Evolutionary conservation across 2,888 invertebrate species (phyloP), one percentile per base, ranked within the genome.

Genomic region (Cyclophora albipunctata): DNA sequence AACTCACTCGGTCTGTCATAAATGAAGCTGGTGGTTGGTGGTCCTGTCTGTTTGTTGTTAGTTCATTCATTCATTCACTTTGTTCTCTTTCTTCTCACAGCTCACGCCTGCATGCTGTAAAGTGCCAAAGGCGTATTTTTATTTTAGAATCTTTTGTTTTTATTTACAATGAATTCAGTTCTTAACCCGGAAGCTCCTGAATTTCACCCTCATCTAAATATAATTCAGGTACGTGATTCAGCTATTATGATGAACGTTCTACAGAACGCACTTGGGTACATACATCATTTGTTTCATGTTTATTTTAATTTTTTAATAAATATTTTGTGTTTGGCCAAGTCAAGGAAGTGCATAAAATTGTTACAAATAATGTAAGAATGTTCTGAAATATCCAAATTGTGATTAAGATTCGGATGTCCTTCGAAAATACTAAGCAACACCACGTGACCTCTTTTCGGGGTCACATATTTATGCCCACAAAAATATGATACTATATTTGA

Each of bases 121-220:
- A 37, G 5, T 37, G 20, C 20, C 1, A 20, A 7, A 7, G 40
- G 6, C 6, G 20, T 43, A 20, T 43, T 5, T 43, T 5, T 43
- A 43, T 20, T 34, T 43, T 34, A 33, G 42, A 3, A n/a, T 46
- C 33, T 5, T 33, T 37, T 33, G 2, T 54, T 60, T 56, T 48
- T 35, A 7, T 47, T 46, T 42, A 35, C 58, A 62, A 84, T 85
- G 84, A 75, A 78, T 69, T 84, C 79, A 40, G 66, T 64, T 54
- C 65, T 85, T 53, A 84, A 85, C 67, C 85, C 85, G 2, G 84
- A 84, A 57, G 84, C 84, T 49, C 83, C 84, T 40, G 85, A 85
- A 57, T 85, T 85, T 64, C 71, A 74, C 58, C 82, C 84, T 44
- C 67, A 77, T 57, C 63, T 83, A 46, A 72, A 75, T 54, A 68